Conservation (phyloP, 2,888 invertebrate species). For the Colostygia pectinataria region DNA sequence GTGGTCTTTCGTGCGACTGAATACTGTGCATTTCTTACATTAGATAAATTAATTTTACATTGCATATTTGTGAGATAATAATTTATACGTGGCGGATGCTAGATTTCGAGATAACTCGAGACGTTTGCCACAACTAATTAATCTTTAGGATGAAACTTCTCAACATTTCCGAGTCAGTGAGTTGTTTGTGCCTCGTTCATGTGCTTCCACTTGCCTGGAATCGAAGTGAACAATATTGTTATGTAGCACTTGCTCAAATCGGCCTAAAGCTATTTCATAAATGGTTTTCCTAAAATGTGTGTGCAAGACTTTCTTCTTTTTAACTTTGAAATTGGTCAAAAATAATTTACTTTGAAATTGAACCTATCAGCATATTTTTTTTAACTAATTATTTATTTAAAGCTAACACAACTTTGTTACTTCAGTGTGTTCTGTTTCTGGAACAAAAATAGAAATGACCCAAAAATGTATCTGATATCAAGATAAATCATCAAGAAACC, state of each 20-base stretch:
- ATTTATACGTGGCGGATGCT: slow-evolving; percentile 72
- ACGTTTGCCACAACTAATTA: slow-evolving; percentile 73
- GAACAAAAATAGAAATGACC: too few relatives aligned
- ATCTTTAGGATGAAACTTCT: slow-evolving; percentile 62
- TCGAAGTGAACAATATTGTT: slow-evolving; percentile 5
- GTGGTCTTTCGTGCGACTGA: slow-evolving; percentile 57
- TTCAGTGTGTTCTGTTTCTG: too few relatives aligned
- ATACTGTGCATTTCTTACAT: slow-evolving; percentile 54
- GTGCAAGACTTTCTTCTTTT: too few relatives aligned
- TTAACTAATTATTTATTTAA: too few relatives aligned
- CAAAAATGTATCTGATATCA: too few relatives aligned
- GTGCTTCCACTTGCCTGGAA: slow-evolving; percentile 48
- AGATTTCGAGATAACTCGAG: slow-evolving; percentile 72
- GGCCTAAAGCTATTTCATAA: too few relatives aligned
- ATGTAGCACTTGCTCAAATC: neutral
- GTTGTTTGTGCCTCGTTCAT: slow-evolving; percentile 53
- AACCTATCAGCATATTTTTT: too few relatives aligned
- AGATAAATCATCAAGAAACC: too few relatives aligned
- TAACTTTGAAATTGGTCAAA: too few relatives aligned
- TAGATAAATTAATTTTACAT: slow-evolving; percentile 63
- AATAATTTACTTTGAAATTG: too few relatives aligned
- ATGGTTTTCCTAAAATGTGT: too few relatives aligned
- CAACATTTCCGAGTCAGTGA: slow-evolving; percentile 66
- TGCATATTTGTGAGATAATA: slow-evolving; percentile 70
- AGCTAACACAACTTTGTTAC: too few relatives aligned